Evolutionary conservation across 2,797 vertebrate genomes (phyloP), one percentile per base, ranked within the genome.

Genomic region (Hippocampus kuda): DNA sequence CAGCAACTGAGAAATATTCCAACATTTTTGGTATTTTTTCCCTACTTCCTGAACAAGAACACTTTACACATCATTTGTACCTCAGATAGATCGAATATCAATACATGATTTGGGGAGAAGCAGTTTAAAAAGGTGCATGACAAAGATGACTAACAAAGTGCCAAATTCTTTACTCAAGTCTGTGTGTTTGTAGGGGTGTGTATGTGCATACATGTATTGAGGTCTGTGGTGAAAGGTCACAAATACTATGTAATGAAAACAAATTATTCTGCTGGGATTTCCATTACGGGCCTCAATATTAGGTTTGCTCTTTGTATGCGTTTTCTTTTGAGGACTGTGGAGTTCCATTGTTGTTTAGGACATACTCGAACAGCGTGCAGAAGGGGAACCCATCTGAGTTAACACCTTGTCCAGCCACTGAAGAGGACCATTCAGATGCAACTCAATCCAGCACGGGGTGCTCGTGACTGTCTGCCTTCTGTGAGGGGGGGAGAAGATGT

Each of bases 371-470:
- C 97, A 99, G 81, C 96, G 96, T 77, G 97, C 97, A 88, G 95
- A 97, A 24, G 96, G 97, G 59, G 97, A 98, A 69, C 96, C 97
- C 97, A 99, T 99, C 90, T 99, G 97, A 89, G 97, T 99, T 88
- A 99, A 91, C 86, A 98, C 97, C 91, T 99, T 99, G 91, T 99
- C 96, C 91, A 99, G 84, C 96, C 97, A 99, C 68, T 99, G 96
- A 75, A 99, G 90, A 60, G 96, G 97, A 67, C 97, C 96, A 0
- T 99, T 99, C 90, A 99, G 92, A 80, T 99, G 97, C 75, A 99
- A 93, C 77, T 99, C 97, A 75, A 98, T 98, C 96, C 97, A 99
- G 90, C 97, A 99, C 63, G 97, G 97, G 88, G 97, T 99, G 92
- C 97, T 99, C 68, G 97, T 98, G 75, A 99, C 96, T 0, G 96